These are phyloP conservation scores for Chrysochloris asiatica DNA, from an alignment of 2,113 vertebrate species.

Conservation along the genomic window DNA sequence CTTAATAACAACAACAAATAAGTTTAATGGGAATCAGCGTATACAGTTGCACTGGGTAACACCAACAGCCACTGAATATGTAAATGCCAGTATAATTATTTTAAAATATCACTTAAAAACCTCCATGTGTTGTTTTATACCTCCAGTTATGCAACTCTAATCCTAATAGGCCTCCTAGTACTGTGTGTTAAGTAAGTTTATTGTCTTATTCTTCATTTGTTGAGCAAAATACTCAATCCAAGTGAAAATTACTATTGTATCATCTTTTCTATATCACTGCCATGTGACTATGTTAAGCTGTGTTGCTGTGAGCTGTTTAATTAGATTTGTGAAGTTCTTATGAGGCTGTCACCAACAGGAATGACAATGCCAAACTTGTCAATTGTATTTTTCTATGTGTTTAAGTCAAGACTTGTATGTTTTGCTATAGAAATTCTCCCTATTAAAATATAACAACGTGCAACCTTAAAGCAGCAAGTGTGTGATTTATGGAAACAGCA, in stretches of 20 bases:
- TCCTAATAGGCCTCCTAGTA: not conserved
- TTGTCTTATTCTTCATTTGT: not conserved
- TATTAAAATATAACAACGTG: not conserved
- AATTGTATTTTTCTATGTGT: conserved; percentile 41
- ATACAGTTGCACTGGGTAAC: not conserved
- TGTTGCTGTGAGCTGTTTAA: conserved; percentile 57
- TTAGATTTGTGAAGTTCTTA: conserved; percentile 23
- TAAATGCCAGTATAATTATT: not conserved
- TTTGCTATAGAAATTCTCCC: not conserved
- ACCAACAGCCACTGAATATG: not conserved
- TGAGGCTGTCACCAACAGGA: conserved; percentile 22
- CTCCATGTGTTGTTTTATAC: not conserved
- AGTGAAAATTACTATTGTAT: not conserved
- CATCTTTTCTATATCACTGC: not conserved
- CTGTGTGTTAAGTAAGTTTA: not conserved
- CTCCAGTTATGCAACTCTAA: not conserved
- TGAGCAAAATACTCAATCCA: not conserved
- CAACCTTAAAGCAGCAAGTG: not conserved
- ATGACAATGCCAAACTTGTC: conserved; percentile 27
- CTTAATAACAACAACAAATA: no score
- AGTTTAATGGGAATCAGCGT: not conserved
- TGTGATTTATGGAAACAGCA: not conserved
- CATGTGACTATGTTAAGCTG: not conserved
- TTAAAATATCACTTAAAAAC: not conserved
- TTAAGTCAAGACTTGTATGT: not conserved